phyloP scores from a whole-genome alignment of 2,113 vertebrate genomes.

The Neolamprologus ventralis region DNA sequence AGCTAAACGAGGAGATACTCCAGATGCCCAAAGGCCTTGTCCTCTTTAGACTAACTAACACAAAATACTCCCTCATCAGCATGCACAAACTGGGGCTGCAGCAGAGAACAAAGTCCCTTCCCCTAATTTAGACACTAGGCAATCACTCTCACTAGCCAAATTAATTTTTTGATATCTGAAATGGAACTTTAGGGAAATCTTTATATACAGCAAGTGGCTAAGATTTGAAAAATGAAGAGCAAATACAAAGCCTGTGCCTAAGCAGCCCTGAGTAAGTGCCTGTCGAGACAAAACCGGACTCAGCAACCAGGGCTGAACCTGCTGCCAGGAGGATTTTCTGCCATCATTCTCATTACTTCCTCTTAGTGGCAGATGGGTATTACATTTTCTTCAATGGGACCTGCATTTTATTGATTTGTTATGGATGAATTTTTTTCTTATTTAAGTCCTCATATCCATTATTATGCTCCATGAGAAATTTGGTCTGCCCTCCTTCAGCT shows the following conservation, averaged over 20 bases:
- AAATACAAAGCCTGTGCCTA: slow-evolving; percentile 12
- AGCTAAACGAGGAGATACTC: neutral
- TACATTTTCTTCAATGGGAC: neutral
- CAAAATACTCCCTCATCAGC: neutral
- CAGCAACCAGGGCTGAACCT: neutral
- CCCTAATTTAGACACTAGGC: neutral
- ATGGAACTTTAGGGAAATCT: slow-evolving; percentile 20
- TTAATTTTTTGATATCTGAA: slow-evolving; percentile 5
- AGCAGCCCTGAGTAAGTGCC: slow-evolving; percentile 14
- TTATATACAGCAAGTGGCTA: neutral
- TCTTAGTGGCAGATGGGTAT: neutral
- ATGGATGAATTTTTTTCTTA: neutral
- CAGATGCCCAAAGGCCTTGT: slow-evolving; percentile 26
- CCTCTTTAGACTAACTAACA: neutral
- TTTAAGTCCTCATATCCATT: neutral
- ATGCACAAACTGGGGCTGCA: slow-evolving; percentile 15
- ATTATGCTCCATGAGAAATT: neutral
- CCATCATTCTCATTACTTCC: neutral
- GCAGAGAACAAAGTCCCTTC: slow-evolving; percentile 1
- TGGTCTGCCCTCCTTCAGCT: neutral
- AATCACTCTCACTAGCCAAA: slow-evolving; percentile 15
- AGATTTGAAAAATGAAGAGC: neutral
- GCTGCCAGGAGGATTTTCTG: neutral
- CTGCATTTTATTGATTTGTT: neutral
- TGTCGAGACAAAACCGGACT: slow-evolving; percentile 7